A percentile compares a stretch with the other conserved stretches of the same genome.
phyloP scores from a whole-genome alignment of 2,888 invertebrate species.

The Sminthurinus aureus region DNA sequence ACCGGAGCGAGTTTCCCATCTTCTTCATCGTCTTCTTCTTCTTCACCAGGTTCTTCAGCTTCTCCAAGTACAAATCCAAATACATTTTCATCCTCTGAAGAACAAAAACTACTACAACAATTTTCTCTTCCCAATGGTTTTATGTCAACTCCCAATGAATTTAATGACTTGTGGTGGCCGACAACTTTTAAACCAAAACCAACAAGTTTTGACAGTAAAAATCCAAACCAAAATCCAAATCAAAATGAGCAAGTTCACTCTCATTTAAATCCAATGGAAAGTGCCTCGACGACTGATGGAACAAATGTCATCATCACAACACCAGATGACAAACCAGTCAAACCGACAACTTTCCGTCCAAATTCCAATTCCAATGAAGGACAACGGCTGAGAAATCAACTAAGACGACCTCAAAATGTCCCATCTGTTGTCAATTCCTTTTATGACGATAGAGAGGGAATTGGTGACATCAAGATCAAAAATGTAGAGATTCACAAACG shows the following conservation, averaged over 20 bases:
- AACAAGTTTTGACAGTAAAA: neutral
- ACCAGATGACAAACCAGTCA: conserved; percentile 20
- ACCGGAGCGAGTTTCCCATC: neutral
- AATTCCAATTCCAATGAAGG: neutral
- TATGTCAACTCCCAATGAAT: conserved; percentile 33
- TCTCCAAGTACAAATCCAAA: neutral
- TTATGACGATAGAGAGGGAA: conserved; percentile 55
- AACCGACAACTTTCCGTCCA: conserved; percentile 56
- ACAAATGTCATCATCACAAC: neutral
- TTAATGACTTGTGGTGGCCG: conserved; percentile 52
- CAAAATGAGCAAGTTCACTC: neutral
- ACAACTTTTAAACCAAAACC: conserved; percentile 54
- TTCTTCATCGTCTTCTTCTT: neutral
- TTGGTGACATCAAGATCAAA: conserved; percentile 55
- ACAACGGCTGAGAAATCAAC: conserved; percentile 13
- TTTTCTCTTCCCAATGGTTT: conserved; percentile 37
- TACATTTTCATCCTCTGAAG: conserved; percentile 17
- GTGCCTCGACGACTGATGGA: neutral
- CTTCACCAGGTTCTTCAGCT: neutral
- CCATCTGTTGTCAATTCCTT: conserved; percentile 39
- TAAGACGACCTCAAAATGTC: conserved; percentile 12
- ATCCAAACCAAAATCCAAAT: neutral
- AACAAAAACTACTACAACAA: conserved; percentile 22
- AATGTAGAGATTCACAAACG: conserved; percentile 56
- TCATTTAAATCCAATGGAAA: neutral